Conservation (phyloP, 2,797 vertebrate species). For the Chelon auratus region DNA sequence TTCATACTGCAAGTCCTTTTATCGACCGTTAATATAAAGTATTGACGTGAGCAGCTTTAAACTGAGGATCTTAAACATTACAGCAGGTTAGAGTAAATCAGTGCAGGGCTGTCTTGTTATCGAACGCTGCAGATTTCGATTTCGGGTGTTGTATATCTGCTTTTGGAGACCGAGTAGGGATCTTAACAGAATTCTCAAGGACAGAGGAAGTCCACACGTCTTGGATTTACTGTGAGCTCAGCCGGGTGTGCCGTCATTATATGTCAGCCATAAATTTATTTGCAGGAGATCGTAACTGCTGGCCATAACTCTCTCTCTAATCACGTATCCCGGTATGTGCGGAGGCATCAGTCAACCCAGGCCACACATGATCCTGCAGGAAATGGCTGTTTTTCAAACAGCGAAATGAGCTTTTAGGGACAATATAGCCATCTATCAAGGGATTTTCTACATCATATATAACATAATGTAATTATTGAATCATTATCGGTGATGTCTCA, state of each 20-base stretch:
- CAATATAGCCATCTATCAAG: constrained; percentile 43
- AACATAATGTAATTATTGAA: constrained; percentile 58
- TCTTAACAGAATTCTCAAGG: constrained; percentile 65
- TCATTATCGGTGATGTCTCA: constrained; percentile 63
- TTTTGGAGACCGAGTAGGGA: constrained; percentile 18
- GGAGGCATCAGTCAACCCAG: constrained; percentile 57
- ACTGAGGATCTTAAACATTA: not conserved
- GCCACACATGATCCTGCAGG: constrained; percentile 27
- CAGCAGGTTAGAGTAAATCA: constrained; percentile 7
- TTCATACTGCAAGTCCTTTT: not conserved
- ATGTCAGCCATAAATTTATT: constrained; percentile 68
- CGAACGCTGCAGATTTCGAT: constrained; percentile 22
- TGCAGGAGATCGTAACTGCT: constrained; percentile 52
- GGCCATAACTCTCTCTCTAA: constrained; percentile 73
- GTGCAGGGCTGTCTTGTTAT: not conserved
- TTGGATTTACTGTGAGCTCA: constrained; percentile 66
- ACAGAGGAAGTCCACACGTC: constrained; percentile 46
- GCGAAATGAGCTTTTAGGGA: constrained; percentile 55
- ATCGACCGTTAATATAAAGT: not conserved
- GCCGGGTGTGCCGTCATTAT: constrained; percentile 54
- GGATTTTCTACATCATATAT: constrained; percentile 36
- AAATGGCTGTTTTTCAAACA: constrained; percentile 59
- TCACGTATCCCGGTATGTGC: constrained; percentile 53
- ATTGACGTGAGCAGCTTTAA: not conserved
- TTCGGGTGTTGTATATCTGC: constrained; percentile 16